Evolutionary conservation across 2,888 invertebrate species (phyloP), one percentile per base, ranked within the genome.

Genomic region (Galerucella pusilla): DNA sequence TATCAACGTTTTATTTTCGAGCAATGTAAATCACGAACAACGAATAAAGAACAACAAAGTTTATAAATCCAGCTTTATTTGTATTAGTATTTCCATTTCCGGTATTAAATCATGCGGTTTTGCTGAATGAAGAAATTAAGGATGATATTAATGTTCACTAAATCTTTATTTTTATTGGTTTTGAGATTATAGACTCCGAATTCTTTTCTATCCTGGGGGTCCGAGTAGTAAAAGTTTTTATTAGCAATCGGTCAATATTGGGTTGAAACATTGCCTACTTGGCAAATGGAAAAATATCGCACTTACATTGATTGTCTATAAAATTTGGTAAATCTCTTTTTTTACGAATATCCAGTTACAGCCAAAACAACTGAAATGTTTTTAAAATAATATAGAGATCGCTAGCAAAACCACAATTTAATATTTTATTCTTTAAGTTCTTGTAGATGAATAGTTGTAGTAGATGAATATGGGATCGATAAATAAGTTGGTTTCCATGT

Each of bases 91-190:
- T 65, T 65, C 45, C 69, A 46, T 25, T 65, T 65, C 45, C 69
- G 46, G 59, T 73, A 68, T 69, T 67, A 71, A 73, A 76, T 73
- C 70, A 67, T 75, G 75, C n/a, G 68, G 77, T 76, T 77, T 70
- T 74, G 72, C 74, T 71, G 49, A 67, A 66, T 68, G 52, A 71
- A 74, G 73, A 74, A 74, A 77, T 70, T 65, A 69, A 25, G 46
- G 67, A 57, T 49, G 70, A 69, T 74, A 68, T 71, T 71, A 60
- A 75, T 42, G 61, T 59, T 68, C 59, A 16, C 59, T 63, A 74
- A 74, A 74, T 71, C 70, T 74, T 74, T 64, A 28, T 42, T 45
- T 69, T 69, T 74, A 71, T 74, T 67, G 74, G 54, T 74, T 67
- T 74, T 45, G 9, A 49, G 66, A 65, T 73, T 63, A 71, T 67